Base-by-base conservation (phyloP, 2,113 vertebrate species). In the Eurypyga helias region DNA sequence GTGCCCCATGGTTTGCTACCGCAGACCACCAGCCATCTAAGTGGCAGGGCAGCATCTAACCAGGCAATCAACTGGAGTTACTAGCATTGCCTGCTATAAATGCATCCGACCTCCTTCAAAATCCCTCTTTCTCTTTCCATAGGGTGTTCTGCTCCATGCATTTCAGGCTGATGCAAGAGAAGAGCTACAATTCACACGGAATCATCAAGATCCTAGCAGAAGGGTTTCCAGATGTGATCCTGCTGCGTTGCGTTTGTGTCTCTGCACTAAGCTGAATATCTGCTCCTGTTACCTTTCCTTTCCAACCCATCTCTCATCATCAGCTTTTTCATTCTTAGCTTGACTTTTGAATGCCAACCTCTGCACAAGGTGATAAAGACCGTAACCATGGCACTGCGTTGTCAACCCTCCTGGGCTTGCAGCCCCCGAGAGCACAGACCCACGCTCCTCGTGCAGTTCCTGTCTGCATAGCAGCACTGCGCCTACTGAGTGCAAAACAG, bases 391-490 rank as follows among this genome's bases (percentile, higher is more conserved):
- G 54, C 49, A 54, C 43, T 41, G 16, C 1, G 4, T 28, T 67
- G 51, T 26, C 31, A 73, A 23, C 51, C 17, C 26, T 34, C 9
- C 13, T 26, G 29, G 28, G n/a, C 38, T 69, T 2, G 1, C 3
- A 1, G 81, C 9, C 26, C 48, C 36, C 1, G 4, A 17, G 58
- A 75, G 51, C 83, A 66, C 61, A 76, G 24, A 24, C 28, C 29
- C 41, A 23, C 0, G 1, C 51, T n/a, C 52, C 61, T 73, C 0
- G 0, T 46, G 60, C 62, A 5, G 1, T 29, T 24, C 25, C 38
- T 1, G 4, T 11, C 38, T 45, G 58, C 9, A 21, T 1, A 4
- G 77, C 61, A 91, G 36, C 45, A 70, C 24, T 34, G 9, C 6
- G 3, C 67, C 71, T 34, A 54, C 13, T 0, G 0, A 75, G 25